A percentile compares a stretch with the other conserved stretches of the same genome.
Evolutionary conservation across 2,797 vertebrate species (phyloP).

Genomic region (Diceros bicornis): DNA sequence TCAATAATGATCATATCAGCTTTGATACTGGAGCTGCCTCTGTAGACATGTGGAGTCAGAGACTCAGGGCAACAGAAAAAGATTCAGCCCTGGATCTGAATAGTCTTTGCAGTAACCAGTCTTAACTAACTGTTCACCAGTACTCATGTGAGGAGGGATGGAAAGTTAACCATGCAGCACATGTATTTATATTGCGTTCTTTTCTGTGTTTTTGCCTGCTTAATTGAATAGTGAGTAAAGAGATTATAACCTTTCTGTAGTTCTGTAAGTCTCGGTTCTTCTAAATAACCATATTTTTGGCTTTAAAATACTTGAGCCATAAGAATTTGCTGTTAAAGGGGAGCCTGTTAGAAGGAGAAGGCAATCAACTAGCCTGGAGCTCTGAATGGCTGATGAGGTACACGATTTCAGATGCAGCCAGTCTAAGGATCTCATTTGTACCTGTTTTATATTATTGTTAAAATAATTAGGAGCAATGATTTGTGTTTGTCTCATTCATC

Average conservation of each 20-base stretch:
- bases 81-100: accelerated
- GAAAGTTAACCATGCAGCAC: no score
- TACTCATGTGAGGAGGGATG: not conserved
- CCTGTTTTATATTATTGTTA: not conserved
- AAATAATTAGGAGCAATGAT: not conserved
- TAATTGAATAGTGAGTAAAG: not conserved
- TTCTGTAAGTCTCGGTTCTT: not conserved
- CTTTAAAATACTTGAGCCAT: not conserved
- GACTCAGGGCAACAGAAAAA: no score
- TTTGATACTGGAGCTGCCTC: no score
- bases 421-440: not conserved
- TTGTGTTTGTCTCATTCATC: not conserved
- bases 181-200: not conserved
- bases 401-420: not conserved
- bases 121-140: not conserved
- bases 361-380: not conserved
- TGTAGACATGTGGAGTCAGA: not conserved
- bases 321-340: not conserved
- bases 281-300: not conserved
- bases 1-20: no score
- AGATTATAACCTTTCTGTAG: not conserved
- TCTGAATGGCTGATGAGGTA: not conserved
- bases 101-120: not conserved
- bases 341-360: not conserved
- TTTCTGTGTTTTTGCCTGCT: not conserved